Conservation (phyloP, 64 coral and sea anemone genomes). For the Porites australiensis region DNA sequence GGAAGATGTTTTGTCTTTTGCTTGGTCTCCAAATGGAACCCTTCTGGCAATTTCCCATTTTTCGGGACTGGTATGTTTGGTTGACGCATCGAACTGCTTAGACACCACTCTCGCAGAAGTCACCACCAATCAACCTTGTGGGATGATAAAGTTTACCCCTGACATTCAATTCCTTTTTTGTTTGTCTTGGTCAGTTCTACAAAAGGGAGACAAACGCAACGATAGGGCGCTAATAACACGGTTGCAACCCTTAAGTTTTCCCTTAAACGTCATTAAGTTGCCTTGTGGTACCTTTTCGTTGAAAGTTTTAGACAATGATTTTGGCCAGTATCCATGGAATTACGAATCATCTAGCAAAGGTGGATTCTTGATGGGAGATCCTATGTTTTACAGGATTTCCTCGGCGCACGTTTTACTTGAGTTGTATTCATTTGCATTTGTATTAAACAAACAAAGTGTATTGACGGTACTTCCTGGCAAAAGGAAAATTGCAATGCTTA, state of each 20-base stretch:
- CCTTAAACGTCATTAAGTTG: not conserved
- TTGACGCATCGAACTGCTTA: not conserved
- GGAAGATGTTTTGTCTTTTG: constrained; percentile 10
- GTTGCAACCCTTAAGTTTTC: no score
- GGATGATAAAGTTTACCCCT: constrained; percentile 9
- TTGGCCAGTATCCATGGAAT: not conserved
- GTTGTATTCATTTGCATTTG: not conserved
- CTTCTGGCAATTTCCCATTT: not conserved
- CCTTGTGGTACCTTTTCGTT: not conserved
- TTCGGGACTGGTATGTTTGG: not conserved
- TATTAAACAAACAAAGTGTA: not conserved
- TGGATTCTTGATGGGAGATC: constrained; percentile 28
- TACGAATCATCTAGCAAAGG: not conserved
- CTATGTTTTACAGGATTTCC: not conserved
- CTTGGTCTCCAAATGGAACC: constrained; percentile 8
- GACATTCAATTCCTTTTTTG: not conserved
- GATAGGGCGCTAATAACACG: no score
- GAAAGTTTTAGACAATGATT: not conserved
- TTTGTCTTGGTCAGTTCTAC: not conserved
- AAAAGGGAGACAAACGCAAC: no score
- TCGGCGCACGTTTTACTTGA: no score
- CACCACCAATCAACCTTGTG: not conserved
- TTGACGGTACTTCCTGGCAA: not conserved
- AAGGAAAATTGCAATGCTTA: not conserved
- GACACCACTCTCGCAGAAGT: not conserved